Percentiles rank a stretch among this genome's conserved stretches.
phyloP scores from a whole-genome alignment of 1,140 invertebrate species.

The Plutomurus gul region DNA sequence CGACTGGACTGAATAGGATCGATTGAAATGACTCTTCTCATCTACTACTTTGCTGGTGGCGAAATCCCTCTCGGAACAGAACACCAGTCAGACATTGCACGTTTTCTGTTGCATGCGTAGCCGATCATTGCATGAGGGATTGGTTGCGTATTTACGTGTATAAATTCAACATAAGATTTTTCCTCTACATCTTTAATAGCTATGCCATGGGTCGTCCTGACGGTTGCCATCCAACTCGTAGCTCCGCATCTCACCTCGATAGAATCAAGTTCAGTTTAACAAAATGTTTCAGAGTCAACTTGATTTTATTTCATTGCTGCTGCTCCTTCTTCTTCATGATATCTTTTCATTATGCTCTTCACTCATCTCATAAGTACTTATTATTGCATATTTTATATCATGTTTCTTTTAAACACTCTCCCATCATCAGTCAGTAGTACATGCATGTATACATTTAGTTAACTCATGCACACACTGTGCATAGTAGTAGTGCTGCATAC shows the following conservation, averaged over 20 bases:
- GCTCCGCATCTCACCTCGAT: too few relatives aligned
- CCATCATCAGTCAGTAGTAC: too few relatives aligned
- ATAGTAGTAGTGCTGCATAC: too few relatives aligned
- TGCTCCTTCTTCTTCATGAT: too few relatives aligned
- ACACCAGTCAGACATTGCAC: neutral
- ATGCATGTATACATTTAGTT: neutral
- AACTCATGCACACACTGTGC: too few relatives aligned
- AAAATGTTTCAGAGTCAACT: neutral
- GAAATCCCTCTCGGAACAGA: neutral
- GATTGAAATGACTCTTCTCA: neutral
- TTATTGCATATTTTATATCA: too few relatives aligned
- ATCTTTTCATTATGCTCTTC: neutral
- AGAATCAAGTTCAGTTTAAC: neutral
- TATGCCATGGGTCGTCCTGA: neutral
- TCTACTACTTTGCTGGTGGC: slow-evolving; percentile 11
- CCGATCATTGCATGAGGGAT: neutral
- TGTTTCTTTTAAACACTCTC: too few relatives aligned
- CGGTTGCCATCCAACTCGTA: too few relatives aligned
- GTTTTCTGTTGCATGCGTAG: neutral
- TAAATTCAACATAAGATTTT: too few relatives aligned
- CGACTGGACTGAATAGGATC: neutral
- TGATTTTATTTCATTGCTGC: neutral
- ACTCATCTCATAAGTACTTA: neutral
- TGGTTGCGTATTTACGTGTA: too few relatives aligned
- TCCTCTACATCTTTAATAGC: too few relatives aligned